Percentiles rank a stretch among this genome's conserved stretches.
phyloP scores from a whole-genome alignment of 2,113 vertebrate species.

The Ciconia maguari region DNA sequence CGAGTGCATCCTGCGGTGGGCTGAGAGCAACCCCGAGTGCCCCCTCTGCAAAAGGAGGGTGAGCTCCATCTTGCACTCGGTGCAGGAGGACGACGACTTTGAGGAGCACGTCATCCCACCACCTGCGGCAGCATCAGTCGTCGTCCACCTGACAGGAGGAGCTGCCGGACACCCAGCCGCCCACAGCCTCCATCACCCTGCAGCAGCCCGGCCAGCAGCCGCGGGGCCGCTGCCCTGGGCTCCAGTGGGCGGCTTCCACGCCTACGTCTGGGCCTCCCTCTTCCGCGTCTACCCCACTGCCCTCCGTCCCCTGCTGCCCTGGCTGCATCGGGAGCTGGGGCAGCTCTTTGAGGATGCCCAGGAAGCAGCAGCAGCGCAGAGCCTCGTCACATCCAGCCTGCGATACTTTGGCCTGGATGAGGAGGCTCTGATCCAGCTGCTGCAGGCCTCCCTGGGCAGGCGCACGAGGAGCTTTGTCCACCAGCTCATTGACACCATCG shows the following conservation, averaged over 20 bases:
- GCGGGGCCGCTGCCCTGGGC: neutral
- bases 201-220: neutral
- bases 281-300: no score
- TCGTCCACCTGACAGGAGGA: neutral
- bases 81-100: neutral
- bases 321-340: neutral
- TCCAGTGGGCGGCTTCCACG: neutral
- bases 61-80: neutral
- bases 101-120: neutral
- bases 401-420: neutral
- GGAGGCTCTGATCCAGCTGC: neutral
- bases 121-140: neutral
- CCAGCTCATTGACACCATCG: no score
- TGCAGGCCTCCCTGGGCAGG: neutral
- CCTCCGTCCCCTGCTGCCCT: neutral
- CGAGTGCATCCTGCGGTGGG: neutral
- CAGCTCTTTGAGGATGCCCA: neutral
- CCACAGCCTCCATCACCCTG: neutral
- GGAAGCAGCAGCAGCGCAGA: neutral
- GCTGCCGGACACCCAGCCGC: neutral
- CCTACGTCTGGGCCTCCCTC: fast-evolving
- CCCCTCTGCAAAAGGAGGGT: neutral
- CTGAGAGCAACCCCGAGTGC: neutral
- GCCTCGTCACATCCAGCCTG: neutral
- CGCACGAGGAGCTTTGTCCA: neutral